Evolutionary conservation across 2,113 vertebrate species (phyloP), one percentile per base, ranked within the genome.

Genomic region (Otolemur garnettii): DNA sequence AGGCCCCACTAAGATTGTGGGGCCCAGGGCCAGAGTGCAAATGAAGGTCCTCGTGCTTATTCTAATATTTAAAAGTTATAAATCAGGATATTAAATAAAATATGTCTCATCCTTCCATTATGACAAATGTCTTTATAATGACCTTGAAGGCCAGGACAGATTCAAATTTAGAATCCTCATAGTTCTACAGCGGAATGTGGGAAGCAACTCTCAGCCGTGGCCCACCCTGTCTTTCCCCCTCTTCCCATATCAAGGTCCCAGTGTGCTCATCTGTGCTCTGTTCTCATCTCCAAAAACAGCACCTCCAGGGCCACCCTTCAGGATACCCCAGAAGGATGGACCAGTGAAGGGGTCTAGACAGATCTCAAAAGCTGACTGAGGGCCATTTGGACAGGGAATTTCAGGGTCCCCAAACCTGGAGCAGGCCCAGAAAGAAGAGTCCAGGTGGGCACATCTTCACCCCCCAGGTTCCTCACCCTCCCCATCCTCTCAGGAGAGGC

Each of bases 31-130:
- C 53, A 83, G 75, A 87, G 62, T 64, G 66, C 82, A 62, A 79
- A 72, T 7, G 53, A 78, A 95, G 50, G 57, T 19, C 74, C 33
- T 95, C 69, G 38, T 28, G 59, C 85, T 94, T 88, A 69, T 1
- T 69, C 93, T 94, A 90, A 93, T 96, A 96, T 93, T 77, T 95
- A 93, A 94, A 94, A 95, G 93, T 86, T 77, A 96, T 90, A 95
- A 96, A 96, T 94, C 90, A 96, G 91, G 79, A 45, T 96, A 75
- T 87, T 96, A 86, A 97, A 97, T 98, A 96, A 97, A 98, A 96
- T 84, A 98, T 96, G 89, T 7, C 57, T 83, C 59, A 62, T 66
- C 64, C 69, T 97, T 91, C 64, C 77, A 68, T 62, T 91, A 90
- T 98, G 93, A 97, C 93, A 94, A 96, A 82, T 17, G 75, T 50